Conservation (phyloP, 2,113 vertebrate genomes). For the Strigops habroptila region DNA sequence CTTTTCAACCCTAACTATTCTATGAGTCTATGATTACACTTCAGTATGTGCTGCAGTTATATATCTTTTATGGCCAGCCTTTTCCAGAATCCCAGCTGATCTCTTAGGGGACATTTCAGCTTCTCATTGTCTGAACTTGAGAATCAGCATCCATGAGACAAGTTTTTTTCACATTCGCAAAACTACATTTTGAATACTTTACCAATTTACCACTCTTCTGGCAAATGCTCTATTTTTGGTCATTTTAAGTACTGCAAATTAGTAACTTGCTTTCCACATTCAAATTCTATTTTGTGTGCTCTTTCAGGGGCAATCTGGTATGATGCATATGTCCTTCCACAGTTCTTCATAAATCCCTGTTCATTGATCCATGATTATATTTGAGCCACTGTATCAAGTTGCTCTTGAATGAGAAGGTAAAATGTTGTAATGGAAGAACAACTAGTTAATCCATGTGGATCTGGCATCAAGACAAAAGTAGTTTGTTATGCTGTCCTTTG, state of each 20-base stretch:
- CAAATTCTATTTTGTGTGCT: neutral
- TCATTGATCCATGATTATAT: neutral
- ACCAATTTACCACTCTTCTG: neutral
- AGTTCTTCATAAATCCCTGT: neutral
- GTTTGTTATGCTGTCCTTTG: constrained; percentile 50
- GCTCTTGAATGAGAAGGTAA: neutral
- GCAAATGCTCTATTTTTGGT: neutral
- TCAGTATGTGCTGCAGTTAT: neutral
- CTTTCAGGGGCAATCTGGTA: neutral
- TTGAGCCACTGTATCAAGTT: constrained; percentile 28
- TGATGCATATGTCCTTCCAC: neutral
- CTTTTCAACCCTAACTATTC: neutral
- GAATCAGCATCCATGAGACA: neutral
- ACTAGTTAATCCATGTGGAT: neutral
- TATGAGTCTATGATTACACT: neutral
- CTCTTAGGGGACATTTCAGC: neutral
- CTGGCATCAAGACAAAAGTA: constrained; percentile 31
- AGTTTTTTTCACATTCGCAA: neutral
- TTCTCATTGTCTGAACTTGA: neutral
- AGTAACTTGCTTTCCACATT: neutral
- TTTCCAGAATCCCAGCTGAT: neutral
- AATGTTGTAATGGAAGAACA: constrained; percentile 34
- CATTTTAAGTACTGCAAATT: neutral
- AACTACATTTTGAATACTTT: neutral
- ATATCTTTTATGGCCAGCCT: neutral